phyloP scores from a whole-genome alignment of 1,140 invertebrate genomes.

The Philopotamus ludificatus region DNA sequence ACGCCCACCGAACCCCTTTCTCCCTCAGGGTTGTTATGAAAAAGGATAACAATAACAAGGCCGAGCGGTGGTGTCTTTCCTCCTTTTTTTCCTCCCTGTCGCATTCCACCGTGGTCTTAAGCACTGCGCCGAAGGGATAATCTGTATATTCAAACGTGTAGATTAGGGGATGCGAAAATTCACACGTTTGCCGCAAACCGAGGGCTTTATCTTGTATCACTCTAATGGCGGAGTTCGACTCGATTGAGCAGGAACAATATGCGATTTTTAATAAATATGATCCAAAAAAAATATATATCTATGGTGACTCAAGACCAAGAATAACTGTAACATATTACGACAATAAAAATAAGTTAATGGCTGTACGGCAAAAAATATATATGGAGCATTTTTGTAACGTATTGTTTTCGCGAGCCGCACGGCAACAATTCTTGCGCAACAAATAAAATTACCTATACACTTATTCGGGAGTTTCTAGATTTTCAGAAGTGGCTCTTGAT shows the following conservation, averaged over 20 bases:
- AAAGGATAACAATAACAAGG: slow-evolving; percentile 36
- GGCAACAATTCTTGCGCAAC: no score
- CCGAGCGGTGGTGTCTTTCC: not conserved
- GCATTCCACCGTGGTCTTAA: slow-evolving; percentile 31
- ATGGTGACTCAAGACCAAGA: not conserved
- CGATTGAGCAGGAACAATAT: not conserved
- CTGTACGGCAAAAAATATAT: no score
- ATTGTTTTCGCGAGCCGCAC: no score
- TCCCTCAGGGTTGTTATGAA: slow-evolving; percentile 11
- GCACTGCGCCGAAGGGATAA: slow-evolving; percentile 18
- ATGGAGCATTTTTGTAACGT: no score
- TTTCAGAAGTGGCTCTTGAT: no score
- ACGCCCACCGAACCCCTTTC: not conserved
- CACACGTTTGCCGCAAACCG: slow-evolving; percentile 12
- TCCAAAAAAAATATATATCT: no score
- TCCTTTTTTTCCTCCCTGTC: slow-evolving; percentile 7
- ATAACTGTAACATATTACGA: no score
- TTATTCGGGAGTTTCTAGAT: no score
- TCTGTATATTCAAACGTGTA: slow-evolving; percentile 19
- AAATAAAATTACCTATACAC: no score
- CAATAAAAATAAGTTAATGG: no score
- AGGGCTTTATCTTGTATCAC: not conserved
- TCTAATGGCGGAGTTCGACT: no score
- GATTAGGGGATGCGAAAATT: slow-evolving; percentile 9
- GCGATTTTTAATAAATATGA: not conserved